These are phyloP conservation scores for Blomia tropicalis DNA, from an alignment of 2,888 invertebrate species.

Conservation along the genomic window DNA sequence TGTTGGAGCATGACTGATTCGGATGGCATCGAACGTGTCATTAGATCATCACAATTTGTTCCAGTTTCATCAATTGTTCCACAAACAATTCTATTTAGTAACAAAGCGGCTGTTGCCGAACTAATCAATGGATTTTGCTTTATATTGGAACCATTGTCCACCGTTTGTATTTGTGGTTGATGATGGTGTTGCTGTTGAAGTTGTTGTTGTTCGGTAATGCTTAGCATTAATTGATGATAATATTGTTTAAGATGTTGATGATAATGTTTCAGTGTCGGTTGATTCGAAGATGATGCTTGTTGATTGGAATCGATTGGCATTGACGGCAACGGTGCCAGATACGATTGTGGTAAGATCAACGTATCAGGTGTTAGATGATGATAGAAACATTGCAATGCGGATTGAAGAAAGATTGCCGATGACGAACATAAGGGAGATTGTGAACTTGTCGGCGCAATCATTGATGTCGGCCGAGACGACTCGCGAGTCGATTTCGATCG, in stretches of 20 bases:
- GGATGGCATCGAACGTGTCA: conserved; percentile 7
- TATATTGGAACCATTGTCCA: not conserved
- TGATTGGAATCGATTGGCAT: not conserved
- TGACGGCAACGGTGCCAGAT: not conserved
- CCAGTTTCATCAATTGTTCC: not conserved
- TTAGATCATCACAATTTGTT: not conserved
- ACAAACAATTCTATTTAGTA: not conserved
- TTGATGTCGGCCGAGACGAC: not conserved
- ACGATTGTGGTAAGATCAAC: conserved; percentile 4
- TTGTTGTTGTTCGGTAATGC: not conserved
- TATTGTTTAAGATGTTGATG: conserved; percentile 2
- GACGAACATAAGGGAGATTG: not conserved
- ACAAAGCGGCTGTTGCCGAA: not conserved
- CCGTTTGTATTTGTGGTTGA: not conserved
- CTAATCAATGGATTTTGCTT: not conserved
- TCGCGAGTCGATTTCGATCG: not conserved
- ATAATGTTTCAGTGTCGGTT: not conserved
- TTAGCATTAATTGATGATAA: not conserved
- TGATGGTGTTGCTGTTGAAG: not conserved
- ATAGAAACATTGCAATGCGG: conserved; percentile 10
- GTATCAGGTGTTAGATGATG: conserved; percentile 8
- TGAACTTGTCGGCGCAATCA: not conserved
- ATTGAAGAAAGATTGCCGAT: conserved; percentile 1
- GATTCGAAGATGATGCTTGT: not conserved
- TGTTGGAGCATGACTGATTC: not conserved